Conservation (phyloP, 2,888 invertebrate species). For the Eueremaeus valkanovi region DNA sequence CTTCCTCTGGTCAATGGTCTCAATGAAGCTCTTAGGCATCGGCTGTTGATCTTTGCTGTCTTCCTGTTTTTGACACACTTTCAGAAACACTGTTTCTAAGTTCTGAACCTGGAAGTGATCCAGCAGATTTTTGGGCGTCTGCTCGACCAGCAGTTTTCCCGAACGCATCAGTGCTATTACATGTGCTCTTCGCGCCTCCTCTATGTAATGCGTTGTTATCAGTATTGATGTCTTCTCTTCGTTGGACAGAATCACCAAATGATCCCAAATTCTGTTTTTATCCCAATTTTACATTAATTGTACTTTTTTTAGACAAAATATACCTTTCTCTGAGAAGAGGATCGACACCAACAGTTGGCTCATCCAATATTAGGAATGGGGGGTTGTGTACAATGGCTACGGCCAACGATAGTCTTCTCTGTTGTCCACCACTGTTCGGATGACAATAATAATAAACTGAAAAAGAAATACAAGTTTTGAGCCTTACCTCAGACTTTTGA, state of each 20-base stretch:
- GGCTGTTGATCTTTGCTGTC: neutral
- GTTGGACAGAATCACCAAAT: neutral
- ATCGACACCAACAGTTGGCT: conserved; percentile 14
- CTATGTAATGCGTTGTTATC: conserved; percentile 26
- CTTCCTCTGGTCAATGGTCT: no score
- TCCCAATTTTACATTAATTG: neutral
- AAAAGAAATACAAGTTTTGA: neutral
- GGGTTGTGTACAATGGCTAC: conserved; percentile 14
- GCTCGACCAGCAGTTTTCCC: conserved; percentile 12
- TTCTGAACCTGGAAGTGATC: neutral
- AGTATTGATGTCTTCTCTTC: neutral
- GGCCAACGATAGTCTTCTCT: neutral
- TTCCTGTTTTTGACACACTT: neutral
- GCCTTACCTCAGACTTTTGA: conserved; percentile 50
- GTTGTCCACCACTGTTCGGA: conserved; percentile 12
- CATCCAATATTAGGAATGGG: neutral
- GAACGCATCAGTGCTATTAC: neutral
- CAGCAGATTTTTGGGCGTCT: neutral
- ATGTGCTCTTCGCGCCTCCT: conserved; percentile 15
- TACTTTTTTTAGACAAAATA: neutral
- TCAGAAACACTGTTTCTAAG: conserved; percentile 5
- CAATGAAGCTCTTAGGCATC: neutral
- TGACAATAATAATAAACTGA: neutral
- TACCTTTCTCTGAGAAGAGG: conserved; percentile 10
- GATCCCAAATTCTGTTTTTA: conserved; percentile 8